Evolutionary conservation across 2,888 invertebrate genomes (phyloP).

Genomic region (Hydropsyche betteni): DNA sequence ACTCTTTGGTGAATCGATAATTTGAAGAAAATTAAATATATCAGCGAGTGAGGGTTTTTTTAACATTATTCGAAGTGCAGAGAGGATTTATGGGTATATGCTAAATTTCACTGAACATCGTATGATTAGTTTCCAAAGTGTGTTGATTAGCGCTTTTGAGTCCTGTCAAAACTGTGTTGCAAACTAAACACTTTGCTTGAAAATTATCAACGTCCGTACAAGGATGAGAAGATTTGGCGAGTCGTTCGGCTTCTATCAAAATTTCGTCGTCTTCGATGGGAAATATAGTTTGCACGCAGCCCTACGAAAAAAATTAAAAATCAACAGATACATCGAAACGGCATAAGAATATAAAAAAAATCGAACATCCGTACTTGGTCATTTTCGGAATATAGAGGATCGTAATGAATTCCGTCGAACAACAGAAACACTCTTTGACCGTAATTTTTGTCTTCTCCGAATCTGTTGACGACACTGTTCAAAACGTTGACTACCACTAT

Average conservation of each 20-base stretch:
- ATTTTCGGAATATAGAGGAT: slow-evolving; percentile 89
- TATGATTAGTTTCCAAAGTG: slow-evolving; percentile 85
- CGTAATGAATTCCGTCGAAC: slow-evolving; percentile 97
- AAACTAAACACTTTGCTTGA: slow-evolving; percentile 83
- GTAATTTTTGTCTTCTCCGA: slow-evolving; percentile 92
- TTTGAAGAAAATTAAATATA: slow-evolving; percentile 8
- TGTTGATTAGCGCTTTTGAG: slow-evolving; percentile 85
- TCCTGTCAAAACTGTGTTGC: slow-evolving; percentile 79
- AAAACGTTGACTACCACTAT: slow-evolving; percentile 94
- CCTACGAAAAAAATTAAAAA: slow-evolving; percentile 61
- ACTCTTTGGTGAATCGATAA: background rate
- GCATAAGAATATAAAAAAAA: background rate
- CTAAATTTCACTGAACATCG: slow-evolving; percentile 81
- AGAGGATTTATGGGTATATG: slow-evolving; percentile 46
- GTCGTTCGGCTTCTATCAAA: slow-evolving; percentile 80
- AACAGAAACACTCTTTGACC: slow-evolving; percentile 84
- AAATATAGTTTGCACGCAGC: slow-evolving; percentile 81
- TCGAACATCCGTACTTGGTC: slow-evolving; percentile 69
- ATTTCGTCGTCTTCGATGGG: slow-evolving; percentile 76
- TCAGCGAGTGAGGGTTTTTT: background rate
- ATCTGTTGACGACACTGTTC: slow-evolving; percentile 88
- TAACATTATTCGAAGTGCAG: background rate
- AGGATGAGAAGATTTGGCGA: slow-evolving; percentile 88
- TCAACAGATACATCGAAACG: slow-evolving; percentile 27
- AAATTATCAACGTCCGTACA: slow-evolving; percentile 92